Base-by-base conservation (phyloP, 2,888 invertebrate genomes). In the Hypolimnas misippus region DNA sequence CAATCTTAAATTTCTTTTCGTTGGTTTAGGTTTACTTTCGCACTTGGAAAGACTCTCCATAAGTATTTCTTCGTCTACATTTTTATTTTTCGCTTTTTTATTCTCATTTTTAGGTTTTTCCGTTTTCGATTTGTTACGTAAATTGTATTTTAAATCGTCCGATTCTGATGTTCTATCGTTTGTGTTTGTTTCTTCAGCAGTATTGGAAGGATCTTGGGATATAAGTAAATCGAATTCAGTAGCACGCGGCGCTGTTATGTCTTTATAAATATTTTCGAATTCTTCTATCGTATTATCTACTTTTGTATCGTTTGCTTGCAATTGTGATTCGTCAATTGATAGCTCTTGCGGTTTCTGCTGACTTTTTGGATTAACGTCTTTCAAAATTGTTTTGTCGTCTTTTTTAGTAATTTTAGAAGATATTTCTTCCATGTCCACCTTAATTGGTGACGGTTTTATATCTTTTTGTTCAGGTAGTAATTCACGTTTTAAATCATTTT, bases 241-340 rank as follows among this genome's bases (percentile, higher is more conserved):
- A 17, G 79, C 80, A 64, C 86, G 81, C 1, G 84, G 77, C n/a
- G 70, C 69, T 21, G 86, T 76, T 44, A 89, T 68, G 53, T 89
- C 76, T 71, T 87, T 89, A 67, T 80, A 90, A 33, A 91, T 82
- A 19, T 85, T 86, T 67, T 91, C 91, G 57, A 90, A 92, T 57
- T 82, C 83, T 31, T 87, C 86, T 19, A 83, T 72, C 0, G 89
- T 89, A 56, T 88, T 86, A 51, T 83, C 73, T 69, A 25, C 44
- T 46, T 63, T 73, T 57, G 25, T 66, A 70, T 52, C 67, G 69
- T 63, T 49, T 7, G 46, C 35, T 21, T 67, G 52, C 35, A 14
- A 57, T 25, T 62, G 53, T n/a, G 21, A 44, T 21, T 53, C 33
- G 7, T 57, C 44, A n/a, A n/a, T n/a, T n/a, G n/a, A n/a, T n/a